Percentiles rank a stretch among this genome's conserved stretches.
Evolutionary conservation across 2,113 vertebrate genomes (phyloP).

Genomic region (Electrona antarctica): DNA sequence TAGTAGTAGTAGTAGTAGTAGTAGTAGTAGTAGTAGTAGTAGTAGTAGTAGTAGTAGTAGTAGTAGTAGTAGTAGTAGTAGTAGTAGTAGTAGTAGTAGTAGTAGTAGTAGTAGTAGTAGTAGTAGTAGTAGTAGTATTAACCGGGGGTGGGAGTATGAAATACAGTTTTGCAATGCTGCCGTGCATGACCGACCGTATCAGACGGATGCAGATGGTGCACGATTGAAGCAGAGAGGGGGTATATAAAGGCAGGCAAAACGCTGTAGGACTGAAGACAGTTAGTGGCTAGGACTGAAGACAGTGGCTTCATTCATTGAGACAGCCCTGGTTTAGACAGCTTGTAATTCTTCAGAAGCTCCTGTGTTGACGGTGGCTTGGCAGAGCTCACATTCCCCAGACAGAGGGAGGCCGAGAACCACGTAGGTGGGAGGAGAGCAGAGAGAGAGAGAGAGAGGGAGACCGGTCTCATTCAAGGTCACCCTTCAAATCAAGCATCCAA

Average conservation of each 20-base stretch:
- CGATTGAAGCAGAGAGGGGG: constrained; percentile 19
- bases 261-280: constrained; percentile 25
- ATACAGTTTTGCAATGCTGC: not conserved
- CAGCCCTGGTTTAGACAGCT: constrained; percentile 35
- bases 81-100: too few species aligned
- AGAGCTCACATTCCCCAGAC: constrained; percentile 47
- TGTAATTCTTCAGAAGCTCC: constrained; percentile 57
- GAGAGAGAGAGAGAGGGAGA: constrained; percentile 17
- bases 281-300: constrained; percentile 41
- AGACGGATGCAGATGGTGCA: constrained; percentile 28
- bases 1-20: too few species aligned
- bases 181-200: not conserved
- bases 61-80: too few species aligned
- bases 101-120: too few species aligned
- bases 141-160: not conserved
- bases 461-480: constrained; percentile 67
- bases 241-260: constrained; percentile 30
- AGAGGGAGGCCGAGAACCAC: constrained; percentile 42
- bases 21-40: too few species aligned
- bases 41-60: too few species aligned
- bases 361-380: constrained; percentile 59
- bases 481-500: constrained; percentile 60
- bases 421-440: constrained; percentile 38
- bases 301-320: constrained; percentile 54
- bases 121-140: not conserved